Conservation (phyloP, 2,797 vertebrate species). For the Sciaenops ocellatus region DNA sequence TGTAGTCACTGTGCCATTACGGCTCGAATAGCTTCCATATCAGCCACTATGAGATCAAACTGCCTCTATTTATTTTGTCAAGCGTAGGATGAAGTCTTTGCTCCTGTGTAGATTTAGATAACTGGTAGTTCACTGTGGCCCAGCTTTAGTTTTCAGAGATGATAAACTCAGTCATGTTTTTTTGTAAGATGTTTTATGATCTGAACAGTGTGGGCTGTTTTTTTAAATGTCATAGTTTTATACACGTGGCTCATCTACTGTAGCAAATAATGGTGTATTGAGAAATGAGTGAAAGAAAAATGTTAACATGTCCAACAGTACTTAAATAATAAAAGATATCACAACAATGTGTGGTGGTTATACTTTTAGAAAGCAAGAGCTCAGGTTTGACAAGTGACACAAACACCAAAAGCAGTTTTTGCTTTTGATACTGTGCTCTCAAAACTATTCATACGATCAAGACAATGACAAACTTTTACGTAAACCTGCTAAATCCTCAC, state of each 20-base stretch:
- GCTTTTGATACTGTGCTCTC: not conserved
- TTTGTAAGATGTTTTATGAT: conserved; percentile 43
- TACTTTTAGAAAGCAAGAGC: not conserved
- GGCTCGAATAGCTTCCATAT: conserved; percentile 38
- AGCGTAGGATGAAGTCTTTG: conserved; percentile 28
- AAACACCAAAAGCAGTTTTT: not conserved
- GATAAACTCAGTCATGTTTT: conserved; percentile 11
- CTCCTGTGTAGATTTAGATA: conserved; percentile 50
- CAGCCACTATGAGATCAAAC: conserved; percentile 38
- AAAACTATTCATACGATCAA: not conserved
- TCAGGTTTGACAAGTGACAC: not conserved
- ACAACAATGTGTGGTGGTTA: conserved; percentile 22
- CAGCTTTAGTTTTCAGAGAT: conserved; percentile 34
- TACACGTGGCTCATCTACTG: conserved; percentile 43
- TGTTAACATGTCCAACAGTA: conserved; percentile 62
- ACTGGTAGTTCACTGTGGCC: conserved; percentile 29
- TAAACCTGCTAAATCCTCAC: not conserved
- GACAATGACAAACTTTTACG: not conserved
- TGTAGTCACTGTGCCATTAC: conserved; percentile 56
- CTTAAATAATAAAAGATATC: conserved; percentile 61
- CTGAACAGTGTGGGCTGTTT: conserved; percentile 27
- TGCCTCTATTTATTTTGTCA: conserved; percentile 72
- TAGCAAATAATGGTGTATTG: conserved; percentile 21
- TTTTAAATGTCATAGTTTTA: conserved; percentile 55
- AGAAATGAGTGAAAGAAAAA: conserved; percentile 9